phyloP scores from a whole-genome alignment of 1,140 invertebrate genomes.

The Lethocerus indicus region DNA sequence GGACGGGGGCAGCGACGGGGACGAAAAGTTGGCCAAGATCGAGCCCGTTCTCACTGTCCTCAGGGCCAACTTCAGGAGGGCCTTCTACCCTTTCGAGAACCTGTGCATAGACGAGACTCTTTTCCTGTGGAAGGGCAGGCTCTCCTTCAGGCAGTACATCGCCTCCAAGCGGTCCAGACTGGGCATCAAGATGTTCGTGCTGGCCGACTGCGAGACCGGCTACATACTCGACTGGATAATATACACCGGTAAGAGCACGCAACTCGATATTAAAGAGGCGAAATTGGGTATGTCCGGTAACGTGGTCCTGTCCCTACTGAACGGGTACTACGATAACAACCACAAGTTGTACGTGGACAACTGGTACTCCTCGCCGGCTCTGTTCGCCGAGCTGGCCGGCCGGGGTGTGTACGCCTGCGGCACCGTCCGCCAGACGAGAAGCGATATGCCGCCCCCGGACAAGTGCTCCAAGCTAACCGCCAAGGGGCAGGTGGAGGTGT shows the following conservation, averaged over 20 bases:
- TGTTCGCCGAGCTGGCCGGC: constrained; percentile 17
- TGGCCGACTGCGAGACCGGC: constrained; percentile 21
- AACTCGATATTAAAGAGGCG: no score
- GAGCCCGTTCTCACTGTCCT: no score
- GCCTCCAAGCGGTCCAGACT: constrained; percentile 19
- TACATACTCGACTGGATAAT: constrained; percentile 23
- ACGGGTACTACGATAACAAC: constrained; percentile 19
- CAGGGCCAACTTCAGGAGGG: no score
- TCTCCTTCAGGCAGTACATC: constrained; percentile 20
- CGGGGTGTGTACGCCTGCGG: constrained; percentile 19
- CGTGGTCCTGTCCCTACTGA: constrained; percentile 18
- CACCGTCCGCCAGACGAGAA: constrained; percentile 18
- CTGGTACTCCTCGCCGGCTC: constrained; percentile 19
- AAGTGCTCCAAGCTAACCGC: no score
- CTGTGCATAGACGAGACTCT: constrained; percentile 19
- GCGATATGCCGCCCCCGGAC: constrained; percentile 21
- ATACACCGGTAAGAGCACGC: no score
- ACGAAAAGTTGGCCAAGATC: no score
- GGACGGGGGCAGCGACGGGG: no score
- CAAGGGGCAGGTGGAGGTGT: no score
- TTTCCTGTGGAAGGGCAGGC: constrained; percentile 19
- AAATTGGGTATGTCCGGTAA: constrained; percentile 19
- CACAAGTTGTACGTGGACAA: constrained; percentile 20
- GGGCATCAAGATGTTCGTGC: constrained; percentile 19
- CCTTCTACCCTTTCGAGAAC: no score